Evolutionary conservation across 2,888 invertebrate genomes (phyloP).

Genomic region (Gastrophysa polygoni): DNA sequence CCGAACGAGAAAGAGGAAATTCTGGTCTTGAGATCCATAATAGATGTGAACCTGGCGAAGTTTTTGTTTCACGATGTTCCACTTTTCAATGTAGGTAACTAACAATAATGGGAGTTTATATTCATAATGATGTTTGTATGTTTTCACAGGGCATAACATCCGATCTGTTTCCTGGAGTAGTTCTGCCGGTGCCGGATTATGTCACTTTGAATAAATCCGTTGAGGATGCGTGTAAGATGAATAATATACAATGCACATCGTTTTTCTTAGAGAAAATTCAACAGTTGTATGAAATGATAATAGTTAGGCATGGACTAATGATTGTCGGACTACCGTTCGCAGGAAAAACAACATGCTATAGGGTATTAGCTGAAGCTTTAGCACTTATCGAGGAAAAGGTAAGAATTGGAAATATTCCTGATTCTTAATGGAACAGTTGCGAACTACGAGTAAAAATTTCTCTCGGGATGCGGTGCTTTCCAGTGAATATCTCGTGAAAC

Average conservation of each 20-base stretch:
- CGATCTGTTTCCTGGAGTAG: constrained; percentile 89
- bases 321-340: constrained; percentile 90
- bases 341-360: constrained; percentile 88
- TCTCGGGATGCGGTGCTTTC: too few relatives aligned
- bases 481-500: too few relatives aligned
- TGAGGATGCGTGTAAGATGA: constrained; percentile 68
- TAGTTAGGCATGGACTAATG: constrained; percentile 94
- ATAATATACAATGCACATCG: constrained; percentile 82
- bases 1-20: constrained; percentile 88
- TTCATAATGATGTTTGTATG: too few relatives aligned
- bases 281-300: constrained; percentile 94
- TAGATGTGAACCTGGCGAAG: constrained; percentile 93
- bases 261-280: constrained; percentile 90
- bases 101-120: too few relatives aligned
- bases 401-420: too few relatives aligned
- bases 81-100: constrained; percentile 81
- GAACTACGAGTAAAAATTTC: too few relatives aligned
- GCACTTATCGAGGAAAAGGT: constrained; percentile 78
- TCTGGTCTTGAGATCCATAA: constrained; percentile 86
- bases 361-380: constrained; percentile 80
- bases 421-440: too few relatives aligned
- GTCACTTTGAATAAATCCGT: constrained; percentile 70
- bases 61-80: constrained; percentile 89
- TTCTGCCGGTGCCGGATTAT: constrained; percentile 80
- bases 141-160: constrained; percentile 80